Conservation (phyloP, 2,113 vertebrate species). For the Dipodomys ordii region DNA sequence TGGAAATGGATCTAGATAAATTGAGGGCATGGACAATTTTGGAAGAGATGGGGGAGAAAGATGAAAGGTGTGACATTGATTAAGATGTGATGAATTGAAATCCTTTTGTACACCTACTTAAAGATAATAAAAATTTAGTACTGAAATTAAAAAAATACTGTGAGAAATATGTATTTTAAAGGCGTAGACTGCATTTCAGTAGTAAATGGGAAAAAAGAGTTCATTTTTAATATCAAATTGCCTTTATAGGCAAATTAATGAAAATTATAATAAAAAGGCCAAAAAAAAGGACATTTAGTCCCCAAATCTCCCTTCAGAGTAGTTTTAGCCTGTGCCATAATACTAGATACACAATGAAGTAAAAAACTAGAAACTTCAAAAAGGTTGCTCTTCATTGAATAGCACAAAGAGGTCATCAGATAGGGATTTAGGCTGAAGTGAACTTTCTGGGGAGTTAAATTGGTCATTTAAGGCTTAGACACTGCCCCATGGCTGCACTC, state of each 20-base stretch:
- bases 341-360: neutral
- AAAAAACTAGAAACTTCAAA: neutral
- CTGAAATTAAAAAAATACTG: neutral
- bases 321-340: neutral
- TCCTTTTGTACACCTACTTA: too few species aligned
- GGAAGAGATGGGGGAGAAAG: too few species aligned
- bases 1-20: too few species aligned
- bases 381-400: neutral
- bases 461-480: neutral
- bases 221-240: slow-evolving; percentile 24
- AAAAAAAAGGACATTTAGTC: neutral
- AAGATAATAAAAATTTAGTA: too few species aligned
- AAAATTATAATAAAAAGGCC: neutral
- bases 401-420: neutral
- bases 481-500: neutral
- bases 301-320: neutral
- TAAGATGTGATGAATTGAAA: too few species aligned
- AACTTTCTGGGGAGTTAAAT: neutral
- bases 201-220: neutral
- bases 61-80: too few species aligned
- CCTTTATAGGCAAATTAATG: neutral
- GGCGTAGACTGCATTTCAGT: slow-evolving; percentile 12
- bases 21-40: too few species aligned
- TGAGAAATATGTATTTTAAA: neutral
- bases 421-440: neutral